Conservation (phyloP, 2,888 invertebrate genomes). For the Cheiracanthium punctorium region DNA sequence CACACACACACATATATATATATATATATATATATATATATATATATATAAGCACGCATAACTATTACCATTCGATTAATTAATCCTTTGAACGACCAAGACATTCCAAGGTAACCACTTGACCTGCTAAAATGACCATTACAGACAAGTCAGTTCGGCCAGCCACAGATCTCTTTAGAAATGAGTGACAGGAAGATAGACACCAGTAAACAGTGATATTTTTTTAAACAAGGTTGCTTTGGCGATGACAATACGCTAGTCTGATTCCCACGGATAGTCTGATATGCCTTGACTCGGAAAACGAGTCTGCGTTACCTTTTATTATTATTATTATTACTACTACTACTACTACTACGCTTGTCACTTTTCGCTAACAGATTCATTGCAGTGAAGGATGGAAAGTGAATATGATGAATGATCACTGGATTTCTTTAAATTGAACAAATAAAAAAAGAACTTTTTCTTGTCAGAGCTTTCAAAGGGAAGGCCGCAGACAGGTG, state of each 20-base stretch:
- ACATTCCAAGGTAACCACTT: not conserved
- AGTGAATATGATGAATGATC: no score
- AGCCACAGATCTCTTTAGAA: conserved; percentile 24
- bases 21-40: no score
- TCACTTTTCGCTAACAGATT: no score
- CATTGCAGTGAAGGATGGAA: no score
- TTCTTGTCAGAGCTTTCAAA: no score
- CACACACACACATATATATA: no score
- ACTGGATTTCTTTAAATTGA: no score
- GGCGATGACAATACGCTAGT: not conserved
- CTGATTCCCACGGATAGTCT: not conserved
- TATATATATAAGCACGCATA: no score
- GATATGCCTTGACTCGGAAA: not conserved
- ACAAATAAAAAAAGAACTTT: no score
- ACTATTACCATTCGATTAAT: no score
- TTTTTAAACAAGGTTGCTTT: not conserved
- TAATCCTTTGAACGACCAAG: not conserved
- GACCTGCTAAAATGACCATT: not conserved
- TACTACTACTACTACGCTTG: no score
- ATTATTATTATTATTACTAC: not conserved
- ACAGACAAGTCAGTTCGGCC: not conserved
- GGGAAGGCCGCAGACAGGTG: no score
- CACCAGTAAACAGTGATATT: not conserved
- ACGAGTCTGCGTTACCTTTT: not conserved
- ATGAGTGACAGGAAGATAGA: conserved; percentile 34